phyloP scores from a whole-genome alignment of 2,113 vertebrate genomes.

The Gallinago jamesoni region DNA sequence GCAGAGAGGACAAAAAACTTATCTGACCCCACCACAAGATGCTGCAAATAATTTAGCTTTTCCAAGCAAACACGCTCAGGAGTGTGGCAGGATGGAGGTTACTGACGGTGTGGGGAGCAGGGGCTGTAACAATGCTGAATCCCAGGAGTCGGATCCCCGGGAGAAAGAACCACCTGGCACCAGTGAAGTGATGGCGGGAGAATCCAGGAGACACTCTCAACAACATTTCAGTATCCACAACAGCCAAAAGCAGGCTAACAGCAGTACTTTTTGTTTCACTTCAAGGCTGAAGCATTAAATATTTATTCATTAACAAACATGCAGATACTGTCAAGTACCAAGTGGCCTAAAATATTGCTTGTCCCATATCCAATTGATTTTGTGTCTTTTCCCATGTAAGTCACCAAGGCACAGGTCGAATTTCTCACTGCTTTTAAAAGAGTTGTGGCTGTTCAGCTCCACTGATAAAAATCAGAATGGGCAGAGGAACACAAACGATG shows the following conservation, averaged over 20 bases:
- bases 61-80: background rate
- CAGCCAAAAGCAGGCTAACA: background rate
- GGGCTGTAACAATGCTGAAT: background rate
- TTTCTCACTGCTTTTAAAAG: background rate
- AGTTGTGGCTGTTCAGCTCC: background rate
- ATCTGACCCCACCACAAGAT: background rate
- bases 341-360: background rate
- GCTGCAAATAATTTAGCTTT: background rate
- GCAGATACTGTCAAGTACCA: background rate
- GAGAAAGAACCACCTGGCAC: background rate
- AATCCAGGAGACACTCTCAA: background rate
- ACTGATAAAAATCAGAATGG: background rate
- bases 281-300: background rate
- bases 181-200: background rate
- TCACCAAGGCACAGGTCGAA: background rate
- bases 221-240: fast-evolving
- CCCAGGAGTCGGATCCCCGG: background rate
- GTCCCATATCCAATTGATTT: background rate
- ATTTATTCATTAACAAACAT: background rate
- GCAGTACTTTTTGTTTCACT: background rate
- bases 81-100: background rate
- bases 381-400: background rate
- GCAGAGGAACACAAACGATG: background rate
- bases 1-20: background rate
- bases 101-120: background rate